Evolutionary conservation across 1,140 invertebrate species (phyloP).

Genomic region (Leptopilina clavipes): DNA sequence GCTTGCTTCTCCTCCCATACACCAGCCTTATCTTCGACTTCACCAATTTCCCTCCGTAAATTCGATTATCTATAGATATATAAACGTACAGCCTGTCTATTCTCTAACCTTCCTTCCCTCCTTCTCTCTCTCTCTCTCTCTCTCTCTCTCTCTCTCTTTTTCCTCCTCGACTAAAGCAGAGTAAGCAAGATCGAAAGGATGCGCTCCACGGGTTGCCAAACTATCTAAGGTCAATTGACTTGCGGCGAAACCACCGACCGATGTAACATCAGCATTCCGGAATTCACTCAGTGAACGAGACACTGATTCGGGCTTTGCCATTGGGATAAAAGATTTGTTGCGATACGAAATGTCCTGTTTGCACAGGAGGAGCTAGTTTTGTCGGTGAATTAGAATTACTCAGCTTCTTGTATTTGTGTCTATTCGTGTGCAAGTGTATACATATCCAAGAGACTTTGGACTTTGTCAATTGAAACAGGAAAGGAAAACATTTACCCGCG

Average conservation of each 20-base stretch:
- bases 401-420: not conserved
- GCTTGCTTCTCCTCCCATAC: conserved; percentile 43
- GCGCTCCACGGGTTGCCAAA: conserved; percentile 48
- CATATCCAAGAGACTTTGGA: not conserved
- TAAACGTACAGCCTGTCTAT: conserved; percentile 29
- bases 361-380: not conserved
- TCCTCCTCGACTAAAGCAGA: conserved; percentile 37
- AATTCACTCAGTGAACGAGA: conserved; percentile 29
- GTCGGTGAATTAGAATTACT: not conserved
- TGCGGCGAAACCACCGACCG: conserved; percentile 40
- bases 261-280: conserved; percentile 51
- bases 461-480: conserved; percentile 13
- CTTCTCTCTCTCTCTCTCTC: too few relatives aligned
- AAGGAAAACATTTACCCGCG: not conserved
- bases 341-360: conserved; percentile 23
- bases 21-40: conserved; percentile 47
- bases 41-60: conserved; percentile 69
- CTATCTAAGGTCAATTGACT: conserved; percentile 54
- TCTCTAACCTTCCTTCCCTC: too few relatives aligned
- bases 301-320: conserved; percentile 13
- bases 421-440: not conserved
- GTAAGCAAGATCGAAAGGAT: conserved; percentile 47
- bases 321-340: conserved; percentile 10
- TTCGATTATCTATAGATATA: conserved; percentile 73
- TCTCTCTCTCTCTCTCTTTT: not conserved